phyloP scores from a whole-genome alignment of 1,140 invertebrate genomes.

The Neodiprion fabricii region DNA sequence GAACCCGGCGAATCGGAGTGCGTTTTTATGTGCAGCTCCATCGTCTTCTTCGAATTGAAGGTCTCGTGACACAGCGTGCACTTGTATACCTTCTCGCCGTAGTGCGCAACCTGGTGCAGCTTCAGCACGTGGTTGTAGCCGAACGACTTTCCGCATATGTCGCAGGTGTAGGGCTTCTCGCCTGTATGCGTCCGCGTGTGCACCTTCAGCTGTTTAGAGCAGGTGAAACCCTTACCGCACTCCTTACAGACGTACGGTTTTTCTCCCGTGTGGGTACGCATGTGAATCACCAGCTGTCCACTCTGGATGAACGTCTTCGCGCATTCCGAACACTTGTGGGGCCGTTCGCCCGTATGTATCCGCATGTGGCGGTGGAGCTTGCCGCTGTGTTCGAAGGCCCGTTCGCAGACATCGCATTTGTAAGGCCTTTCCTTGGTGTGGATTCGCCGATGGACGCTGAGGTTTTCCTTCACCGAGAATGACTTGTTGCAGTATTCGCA shows the following conservation, averaged over 20 bases:
- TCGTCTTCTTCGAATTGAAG: conserved; percentile 87
- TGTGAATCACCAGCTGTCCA: conserved; percentile 84
- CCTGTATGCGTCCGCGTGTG: conserved; percentile 86
- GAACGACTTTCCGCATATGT: conserved; percentile 83
- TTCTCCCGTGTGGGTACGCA: conserved; percentile 88
- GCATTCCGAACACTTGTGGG: conserved; percentile 93
- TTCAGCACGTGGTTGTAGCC: conserved; percentile 90
- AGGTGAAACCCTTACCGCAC: conserved; percentile 88
- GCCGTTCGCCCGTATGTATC: conserved; percentile 90
- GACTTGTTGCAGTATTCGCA: conserved; percentile 93
- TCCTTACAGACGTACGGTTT: conserved; percentile 90
- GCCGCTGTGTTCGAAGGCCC: conserved; percentile 92
- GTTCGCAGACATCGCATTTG: conserved; percentile 88
- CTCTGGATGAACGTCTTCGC: conserved; percentile 90
- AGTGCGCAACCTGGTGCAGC: conserved; percentile 88
- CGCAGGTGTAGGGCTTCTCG: conserved; percentile 77
- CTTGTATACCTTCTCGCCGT: conserved; percentile 90
- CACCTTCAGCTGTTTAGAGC: conserved; percentile 89
- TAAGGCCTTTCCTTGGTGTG: conserved; percentile 87
- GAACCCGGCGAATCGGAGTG: conserved; percentile 70
- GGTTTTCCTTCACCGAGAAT: conserved; percentile 91
- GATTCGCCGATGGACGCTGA: conserved; percentile 89
- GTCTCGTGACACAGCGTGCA: conserved; percentile 89
- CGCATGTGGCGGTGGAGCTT: conserved; percentile 92
- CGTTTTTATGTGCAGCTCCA: conserved; percentile 90